Conservation (phyloP, 2,113 vertebrate species). For the Phrynosoma blainvillii region DNA sequence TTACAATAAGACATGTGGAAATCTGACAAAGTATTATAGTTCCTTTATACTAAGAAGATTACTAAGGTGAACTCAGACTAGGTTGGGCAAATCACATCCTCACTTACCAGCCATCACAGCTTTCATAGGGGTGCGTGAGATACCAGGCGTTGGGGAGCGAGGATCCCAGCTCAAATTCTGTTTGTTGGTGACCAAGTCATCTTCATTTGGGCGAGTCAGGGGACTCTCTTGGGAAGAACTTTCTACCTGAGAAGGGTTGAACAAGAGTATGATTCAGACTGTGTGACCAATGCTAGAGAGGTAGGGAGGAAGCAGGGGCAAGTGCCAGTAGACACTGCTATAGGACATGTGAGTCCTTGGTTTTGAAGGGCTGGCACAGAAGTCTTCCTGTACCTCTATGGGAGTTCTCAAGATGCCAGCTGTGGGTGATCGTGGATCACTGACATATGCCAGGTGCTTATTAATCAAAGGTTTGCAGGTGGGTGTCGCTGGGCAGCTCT, state of each 20-base stretch:
- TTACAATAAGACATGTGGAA: background rate
- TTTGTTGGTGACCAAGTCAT: background rate
- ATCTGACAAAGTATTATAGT: background rate
- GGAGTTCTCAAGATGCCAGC: slow-evolving; percentile 84
- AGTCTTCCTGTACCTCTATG: slow-evolving; percentile 72
- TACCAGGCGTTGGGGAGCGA: slow-evolving; percentile 85
- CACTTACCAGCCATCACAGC: slow-evolving; percentile 76
- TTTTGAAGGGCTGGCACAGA: background rate
- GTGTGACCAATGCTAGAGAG: background rate
- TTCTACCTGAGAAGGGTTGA: slow-evolving; percentile 67
- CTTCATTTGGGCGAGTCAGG: background rate
- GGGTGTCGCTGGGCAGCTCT: slow-evolving; percentile 77
- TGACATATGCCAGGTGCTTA: slow-evolving; percentile 70
- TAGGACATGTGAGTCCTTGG: background rate
- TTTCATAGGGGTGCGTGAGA: slow-evolving; percentile 88
- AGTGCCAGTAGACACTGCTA: no score
- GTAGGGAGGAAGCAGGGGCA: no score
- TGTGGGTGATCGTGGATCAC: slow-evolving; percentile 90
- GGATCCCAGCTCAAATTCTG: slow-evolving; percentile 77
- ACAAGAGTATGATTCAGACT: slow-evolving; percentile 8
- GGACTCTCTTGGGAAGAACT: slow-evolving; percentile 60
- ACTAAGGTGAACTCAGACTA: background rate
- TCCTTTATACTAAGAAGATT: background rate
- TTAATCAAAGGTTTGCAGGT: slow-evolving; percentile 67
- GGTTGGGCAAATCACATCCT: background rate